phyloP scores from a whole-genome alignment of 2,888 invertebrate genomes.

The Drosophila lacicola region DNA sequence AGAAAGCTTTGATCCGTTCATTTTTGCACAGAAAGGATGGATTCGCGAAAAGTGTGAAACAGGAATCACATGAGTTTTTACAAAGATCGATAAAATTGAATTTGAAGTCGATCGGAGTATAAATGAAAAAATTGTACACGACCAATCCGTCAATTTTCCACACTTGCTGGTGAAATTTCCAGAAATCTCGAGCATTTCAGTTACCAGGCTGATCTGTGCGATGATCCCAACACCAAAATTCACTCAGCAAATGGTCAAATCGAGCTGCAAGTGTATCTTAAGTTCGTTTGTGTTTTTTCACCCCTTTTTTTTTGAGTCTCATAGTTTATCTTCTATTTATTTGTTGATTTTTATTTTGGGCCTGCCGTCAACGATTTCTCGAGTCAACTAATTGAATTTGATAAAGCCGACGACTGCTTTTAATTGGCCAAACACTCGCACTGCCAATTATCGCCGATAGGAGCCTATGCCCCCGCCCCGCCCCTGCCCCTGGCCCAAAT shows the following conservation, averaged over 20 bases:
- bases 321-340: slow-evolving; percentile 10
- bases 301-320: not conserved
- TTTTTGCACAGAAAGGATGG: no score
- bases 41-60: no score
- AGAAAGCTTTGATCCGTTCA: no score
- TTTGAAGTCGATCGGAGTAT: no score
- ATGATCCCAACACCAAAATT: no score
- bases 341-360: slow-evolving; percentile 13
- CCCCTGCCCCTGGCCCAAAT: not conserved
- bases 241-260: not conserved
- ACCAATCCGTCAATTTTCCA: no score
- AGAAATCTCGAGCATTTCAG: no score
- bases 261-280: not conserved
- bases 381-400: slow-evolving; percentile 70
- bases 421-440: slow-evolving; percentile 66
- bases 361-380: slow-evolving; percentile 27
- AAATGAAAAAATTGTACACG: no score
- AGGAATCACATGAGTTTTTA: no score
- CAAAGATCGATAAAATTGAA: no score
- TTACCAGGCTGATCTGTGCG: no score
- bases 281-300: not conserved
- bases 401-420: slow-evolving; percentile 63
- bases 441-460: slow-evolving; percentile 50
- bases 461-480: not conserved
- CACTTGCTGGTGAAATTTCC: no score